A percentile compares a stretch with the other conserved stretches of the same genome.
These are phyloP conservation scores for Bombus superbus DNA, from an alignment of 1,140 invertebrate species.

Conservation along the genomic window DNA sequence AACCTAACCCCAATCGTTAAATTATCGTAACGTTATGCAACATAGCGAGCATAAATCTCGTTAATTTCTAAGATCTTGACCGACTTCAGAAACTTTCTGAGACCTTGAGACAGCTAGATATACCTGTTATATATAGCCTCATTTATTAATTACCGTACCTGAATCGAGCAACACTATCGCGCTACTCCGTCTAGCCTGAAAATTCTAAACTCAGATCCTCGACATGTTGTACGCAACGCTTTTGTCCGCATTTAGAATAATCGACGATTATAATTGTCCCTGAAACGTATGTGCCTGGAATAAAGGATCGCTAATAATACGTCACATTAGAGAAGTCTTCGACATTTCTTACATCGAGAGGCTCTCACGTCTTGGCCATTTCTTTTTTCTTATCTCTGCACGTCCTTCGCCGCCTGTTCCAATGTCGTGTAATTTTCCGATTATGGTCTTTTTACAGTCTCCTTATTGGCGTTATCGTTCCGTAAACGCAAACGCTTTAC, in stretches of 20 bases:
- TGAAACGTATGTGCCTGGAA: neutral
- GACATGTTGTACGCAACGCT: neutral
- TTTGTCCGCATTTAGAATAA: neutral
- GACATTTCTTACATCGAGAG: slow-evolving; percentile 10
- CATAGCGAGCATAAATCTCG: fast-evolving
- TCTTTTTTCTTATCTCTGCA: neutral
- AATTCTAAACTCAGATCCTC: neutral
- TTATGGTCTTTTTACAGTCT: neutral
- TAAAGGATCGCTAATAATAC: neutral
- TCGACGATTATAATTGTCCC: neutral
- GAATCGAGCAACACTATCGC: neutral
- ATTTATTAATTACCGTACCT: neutral
- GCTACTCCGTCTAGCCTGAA: no score
- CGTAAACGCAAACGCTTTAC: neutral
- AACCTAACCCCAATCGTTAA: neutral
- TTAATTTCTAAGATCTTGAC: neutral
- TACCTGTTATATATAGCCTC: fast-evolving
- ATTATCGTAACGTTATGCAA: neutral
- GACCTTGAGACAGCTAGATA: neutral
- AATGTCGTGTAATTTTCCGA: neutral
- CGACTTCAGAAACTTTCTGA: neutral
- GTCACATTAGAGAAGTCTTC: neutral
- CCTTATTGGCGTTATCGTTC: neutral
- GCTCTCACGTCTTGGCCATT: neutral
- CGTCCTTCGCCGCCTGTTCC: neutral